Evolutionary conservation across 2,888 invertebrate genomes (phyloP).

Genomic region (Belgica antarctica): DNA sequence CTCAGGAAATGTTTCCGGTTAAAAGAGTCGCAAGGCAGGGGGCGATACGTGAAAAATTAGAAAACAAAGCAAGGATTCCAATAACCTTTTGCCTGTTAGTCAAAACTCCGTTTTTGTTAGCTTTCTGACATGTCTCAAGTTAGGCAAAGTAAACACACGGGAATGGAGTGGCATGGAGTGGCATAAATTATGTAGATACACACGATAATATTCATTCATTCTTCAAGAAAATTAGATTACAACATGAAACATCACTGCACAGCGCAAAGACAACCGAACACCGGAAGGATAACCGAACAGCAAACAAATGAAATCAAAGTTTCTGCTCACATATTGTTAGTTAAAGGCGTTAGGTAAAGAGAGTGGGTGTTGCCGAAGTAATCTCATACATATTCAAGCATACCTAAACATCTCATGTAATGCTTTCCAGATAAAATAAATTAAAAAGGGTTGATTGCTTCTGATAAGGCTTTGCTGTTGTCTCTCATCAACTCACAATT

Average conservation of each 20-base stretch:
- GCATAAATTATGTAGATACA: slow-evolving; percentile 26
- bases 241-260: slow-evolving; percentile 4
- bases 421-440: slow-evolving; percentile 17
- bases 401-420: slow-evolving; percentile 7
- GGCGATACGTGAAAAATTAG: slow-evolving; percentile 7
- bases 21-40: neutral
- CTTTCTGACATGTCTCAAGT: slow-evolving; percentile 20
- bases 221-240: slow-evolving; percentile 17
- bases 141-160: neutral
- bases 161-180: slow-evolving; percentile 10
- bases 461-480: neutral
- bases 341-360: neutral
- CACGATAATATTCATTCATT: slow-evolving; percentile 27
- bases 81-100: slow-evolving; percentile 29
- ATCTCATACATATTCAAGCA: slow-evolving; percentile 13
- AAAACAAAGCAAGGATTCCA: slow-evolving; percentile 8
- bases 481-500: neutral
- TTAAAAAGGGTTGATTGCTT: neutral
- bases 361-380: neutral
- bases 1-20: slow-evolving; percentile 20
- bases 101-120: slow-evolving; percentile 22
- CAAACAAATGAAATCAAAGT: slow-evolving; percentile 30
- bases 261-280: neutral
- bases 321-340: slow-evolving; percentile 27
- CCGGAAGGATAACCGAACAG: neutral